Base-by-base conservation (phyloP, 2,888 invertebrate species). In the Hoplodrina ambigua region DNA sequence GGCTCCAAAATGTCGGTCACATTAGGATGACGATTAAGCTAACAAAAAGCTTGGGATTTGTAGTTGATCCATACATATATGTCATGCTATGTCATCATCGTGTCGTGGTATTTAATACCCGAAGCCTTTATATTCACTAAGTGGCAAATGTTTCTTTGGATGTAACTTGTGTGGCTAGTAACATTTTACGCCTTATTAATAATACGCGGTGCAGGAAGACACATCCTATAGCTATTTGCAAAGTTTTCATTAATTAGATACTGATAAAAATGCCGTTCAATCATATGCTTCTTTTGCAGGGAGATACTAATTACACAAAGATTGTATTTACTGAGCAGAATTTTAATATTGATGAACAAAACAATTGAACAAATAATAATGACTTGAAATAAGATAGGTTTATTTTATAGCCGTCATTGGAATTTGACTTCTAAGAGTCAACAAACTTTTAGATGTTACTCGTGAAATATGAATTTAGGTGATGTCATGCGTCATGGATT, bases 1-100 rank as follows among this genome's bases (percentile, higher is more conserved):
- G 69, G 69, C 54, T 54, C 50, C 44, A 55, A 75, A 68, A 60
- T 62, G 50, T 59, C 62, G 58, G 63, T 53, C 54, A 65, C 54
- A 68, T 68, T 61, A 69, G 60, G 25, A 69, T 63, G 65, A 49
- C 46, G 66, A 67, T 64, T 62, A 46, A 50, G 67, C 7, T 59
- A 61, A 71, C 71, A 69, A 72, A 68, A 55, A 44, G 25, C 33
- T 15, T 50, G 25, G 58, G 19, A 50, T 55, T 37, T 50, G 58
- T 64, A 56, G 44, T 56, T 56, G 33, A 72, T 72, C 19, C 44
- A 56, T 37, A 56, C 33, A 55, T 25, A 73, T 65, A 30, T n/a
- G n/a, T 72, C 46, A 54, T 13, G 54, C 41, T 49, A 15, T 44
- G 46, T 73, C 54, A 59, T 73, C 49, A 59, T 59, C 25, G 25